These are phyloP conservation scores for Trinorchestia longiramus DNA, from an alignment of 1,140 invertebrate species.

Conservation along the genomic window DNA sequence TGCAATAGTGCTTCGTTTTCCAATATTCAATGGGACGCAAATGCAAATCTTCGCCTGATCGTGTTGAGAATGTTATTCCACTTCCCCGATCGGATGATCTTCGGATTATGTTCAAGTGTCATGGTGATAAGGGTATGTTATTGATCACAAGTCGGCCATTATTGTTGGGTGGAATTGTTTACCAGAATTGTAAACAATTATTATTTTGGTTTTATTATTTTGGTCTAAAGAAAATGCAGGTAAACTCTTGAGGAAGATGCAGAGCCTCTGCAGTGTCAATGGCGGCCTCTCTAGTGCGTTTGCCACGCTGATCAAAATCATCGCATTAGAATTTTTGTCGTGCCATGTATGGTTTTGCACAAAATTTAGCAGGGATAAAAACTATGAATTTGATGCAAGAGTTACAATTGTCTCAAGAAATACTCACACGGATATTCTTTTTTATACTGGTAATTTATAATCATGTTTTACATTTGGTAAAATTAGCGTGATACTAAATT, in stretches of 20 bases:
- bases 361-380: background rate
- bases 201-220: background rate
- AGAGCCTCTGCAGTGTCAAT: background rate
- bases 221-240: background rate
- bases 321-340: background rate
- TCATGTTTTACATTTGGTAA: background rate
- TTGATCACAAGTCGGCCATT: background rate
- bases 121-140: background rate
- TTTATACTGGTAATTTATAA: background rate
- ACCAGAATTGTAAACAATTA: no score
- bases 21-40: background rate
- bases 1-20: background rate
- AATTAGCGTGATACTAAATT: background rate
- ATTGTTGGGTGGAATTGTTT: background rate
- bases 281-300: background rate
- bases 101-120: background rate
- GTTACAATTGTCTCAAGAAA: background rate
- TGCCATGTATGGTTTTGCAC: background rate
- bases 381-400: background rate
- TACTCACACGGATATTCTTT: background rate
- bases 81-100: background rate
- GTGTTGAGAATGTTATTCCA: background rate
- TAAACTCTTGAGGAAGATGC: background rate
- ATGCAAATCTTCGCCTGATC: background rate
- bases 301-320: background rate